phyloP scores from a whole-genome alignment of 2,797 vertebrate species.

The Tauraco hartlaubi region DNA sequence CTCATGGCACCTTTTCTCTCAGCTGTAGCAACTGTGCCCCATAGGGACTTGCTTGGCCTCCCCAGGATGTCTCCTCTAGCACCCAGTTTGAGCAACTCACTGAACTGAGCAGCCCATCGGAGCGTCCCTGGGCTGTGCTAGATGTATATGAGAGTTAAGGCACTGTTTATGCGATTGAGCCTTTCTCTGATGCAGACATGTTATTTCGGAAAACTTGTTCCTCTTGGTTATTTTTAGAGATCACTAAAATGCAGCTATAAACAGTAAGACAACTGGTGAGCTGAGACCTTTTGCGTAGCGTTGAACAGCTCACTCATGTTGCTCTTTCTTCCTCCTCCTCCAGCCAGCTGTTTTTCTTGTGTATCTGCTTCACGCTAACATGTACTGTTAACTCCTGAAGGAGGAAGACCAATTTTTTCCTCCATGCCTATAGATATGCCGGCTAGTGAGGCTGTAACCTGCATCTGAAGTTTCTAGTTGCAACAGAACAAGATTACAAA shows the following conservation, averaged over 20 bases:
- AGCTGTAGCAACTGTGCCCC: neutral
- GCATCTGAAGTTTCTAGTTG: neutral
- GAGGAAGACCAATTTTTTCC: neutral
- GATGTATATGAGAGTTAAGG: neutral
- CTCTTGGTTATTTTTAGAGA: neutral
- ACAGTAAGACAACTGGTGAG: neutral
- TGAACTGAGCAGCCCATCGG: neutral
- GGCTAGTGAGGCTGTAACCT: neutral
- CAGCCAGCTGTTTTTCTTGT: neutral
- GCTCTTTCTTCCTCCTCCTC: neutral
- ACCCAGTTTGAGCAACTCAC: too few relatives aligned
- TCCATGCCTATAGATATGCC: neutral
- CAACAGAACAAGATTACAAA: neutral
- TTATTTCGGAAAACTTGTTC: neutral
- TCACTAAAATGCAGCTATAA: neutral
- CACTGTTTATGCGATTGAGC: fast-evolving
- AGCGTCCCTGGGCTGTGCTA: neutral
- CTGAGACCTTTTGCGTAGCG: neutral
- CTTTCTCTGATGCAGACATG: neutral
- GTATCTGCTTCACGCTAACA: neutral
- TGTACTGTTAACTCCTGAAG: neutral
- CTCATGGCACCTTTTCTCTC: neutral
- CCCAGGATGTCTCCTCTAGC: neutral
- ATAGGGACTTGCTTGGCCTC: neutral
- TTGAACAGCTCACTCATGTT: neutral